Conservation (phyloP, 2,113 vertebrate genomes). For the Crotalus helleri region DNA sequence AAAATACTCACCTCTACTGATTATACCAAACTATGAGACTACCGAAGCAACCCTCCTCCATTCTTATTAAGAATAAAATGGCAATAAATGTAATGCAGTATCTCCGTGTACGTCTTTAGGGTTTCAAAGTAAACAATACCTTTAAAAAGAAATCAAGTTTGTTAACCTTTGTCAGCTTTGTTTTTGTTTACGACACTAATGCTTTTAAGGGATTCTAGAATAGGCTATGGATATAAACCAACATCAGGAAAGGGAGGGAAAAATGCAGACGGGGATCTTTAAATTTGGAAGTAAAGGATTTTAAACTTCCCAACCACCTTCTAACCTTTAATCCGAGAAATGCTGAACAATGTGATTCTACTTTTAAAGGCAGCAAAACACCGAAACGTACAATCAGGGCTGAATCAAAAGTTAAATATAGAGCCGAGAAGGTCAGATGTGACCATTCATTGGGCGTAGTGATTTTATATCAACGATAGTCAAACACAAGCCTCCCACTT, state of each 20-base stretch:
- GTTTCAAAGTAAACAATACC: background rate
- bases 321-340: background rate
- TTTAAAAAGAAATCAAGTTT: background rate
- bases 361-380: background rate
- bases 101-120: too few species aligned
- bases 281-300: background rate
- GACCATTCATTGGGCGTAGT: background rate
- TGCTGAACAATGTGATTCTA: too few species aligned
- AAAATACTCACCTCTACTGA: background rate
- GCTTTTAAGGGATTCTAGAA: background rate
- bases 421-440: background rate
- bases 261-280: background rate
- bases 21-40: background rate
- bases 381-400: background rate
- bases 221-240: background rate
- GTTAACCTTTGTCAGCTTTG: background rate
- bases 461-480: rapidly evolving
- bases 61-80: background rate
- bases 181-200: background rate
- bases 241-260: background rate
- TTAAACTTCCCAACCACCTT: too few species aligned
- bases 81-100: too few species aligned
- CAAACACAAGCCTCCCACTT: background rate
- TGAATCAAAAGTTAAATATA: background rate
- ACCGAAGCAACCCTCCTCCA: background rate